Evolutionary conservation across 2,888 invertebrate species (phyloP).

Genomic region (Drosophila pullipes): DNA sequence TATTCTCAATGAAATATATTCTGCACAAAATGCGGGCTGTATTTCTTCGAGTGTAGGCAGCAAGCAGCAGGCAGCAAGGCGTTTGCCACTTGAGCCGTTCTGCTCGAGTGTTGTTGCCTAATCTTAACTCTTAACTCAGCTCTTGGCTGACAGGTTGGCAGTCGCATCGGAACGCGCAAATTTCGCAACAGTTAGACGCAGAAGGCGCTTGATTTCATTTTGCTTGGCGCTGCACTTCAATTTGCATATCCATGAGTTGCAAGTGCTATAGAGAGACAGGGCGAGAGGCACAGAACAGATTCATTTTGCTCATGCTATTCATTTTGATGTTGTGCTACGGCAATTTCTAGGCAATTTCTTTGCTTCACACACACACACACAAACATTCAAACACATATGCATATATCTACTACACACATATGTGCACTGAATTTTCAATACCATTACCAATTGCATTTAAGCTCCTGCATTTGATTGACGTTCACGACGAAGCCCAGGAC

Average conservation of each 20-base stretch:
- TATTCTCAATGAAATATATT: background rate
- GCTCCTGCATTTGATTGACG: slow-evolving; percentile 64
- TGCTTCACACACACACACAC: background rate
- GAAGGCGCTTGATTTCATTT: slow-evolving; percentile 42
- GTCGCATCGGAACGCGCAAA: slow-evolving; percentile 30
- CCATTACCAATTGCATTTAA: slow-evolving; percentile 57
- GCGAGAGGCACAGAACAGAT: slow-evolving; percentile 1
- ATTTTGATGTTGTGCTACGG: slow-evolving; percentile 41
- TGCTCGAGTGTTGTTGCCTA: slow-evolving; percentile 28
- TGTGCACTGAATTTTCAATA: slow-evolving; percentile 38
- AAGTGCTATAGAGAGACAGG: background rate
- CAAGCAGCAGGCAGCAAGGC: slow-evolving; percentile 1
- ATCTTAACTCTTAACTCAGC: slow-evolving; percentile 10
- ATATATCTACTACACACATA: background rate
- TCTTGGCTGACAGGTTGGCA: slow-evolving; percentile 21
- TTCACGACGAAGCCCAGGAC: slow-evolving; percentile 26
- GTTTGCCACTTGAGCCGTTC: slow-evolving; percentile 54
- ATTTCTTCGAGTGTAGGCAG: slow-evolving; percentile 1
- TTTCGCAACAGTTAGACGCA: slow-evolving; percentile 58
- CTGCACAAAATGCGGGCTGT: background rate
- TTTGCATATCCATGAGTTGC: slow-evolving; percentile 55
- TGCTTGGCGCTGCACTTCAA: slow-evolving; percentile 52
- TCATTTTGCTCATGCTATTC: slow-evolving; percentile 51
- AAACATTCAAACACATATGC: background rate
- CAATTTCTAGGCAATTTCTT: slow-evolving; percentile 67